phyloP scores from a whole-genome alignment of 2,888 invertebrate species.

The Eulithis prunata region DNA sequence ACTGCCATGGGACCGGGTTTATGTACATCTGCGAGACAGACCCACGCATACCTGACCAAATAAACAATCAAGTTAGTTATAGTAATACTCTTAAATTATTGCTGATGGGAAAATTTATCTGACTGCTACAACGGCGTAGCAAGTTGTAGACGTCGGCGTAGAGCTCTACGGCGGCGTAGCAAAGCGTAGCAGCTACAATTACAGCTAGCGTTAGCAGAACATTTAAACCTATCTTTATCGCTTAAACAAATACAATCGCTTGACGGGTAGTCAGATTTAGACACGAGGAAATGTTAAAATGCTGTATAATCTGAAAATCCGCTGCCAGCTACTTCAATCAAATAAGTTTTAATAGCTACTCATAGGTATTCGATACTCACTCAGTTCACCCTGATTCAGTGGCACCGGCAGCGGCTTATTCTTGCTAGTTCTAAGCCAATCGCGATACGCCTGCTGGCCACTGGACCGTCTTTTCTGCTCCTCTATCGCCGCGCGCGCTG shows the following conservation, averaged over 20 bases:
- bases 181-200: not conserved
- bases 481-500: conserved; percentile 78
- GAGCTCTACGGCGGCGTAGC: conserved; percentile 9
- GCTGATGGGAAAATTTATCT: too few relatives aligned
- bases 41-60: conserved; percentile 84
- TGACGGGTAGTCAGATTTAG: too few relatives aligned
- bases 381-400: conserved; percentile 85
- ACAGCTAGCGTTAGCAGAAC: too few relatives aligned
- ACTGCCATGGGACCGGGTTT: conserved; percentile 87
- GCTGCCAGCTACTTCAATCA: too few relatives aligned
- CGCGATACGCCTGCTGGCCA: conserved; percentile 84
- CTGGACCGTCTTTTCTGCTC: conserved; percentile 79
- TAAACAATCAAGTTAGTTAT: not conserved
- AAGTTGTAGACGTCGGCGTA: not conserved
- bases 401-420: conserved; percentile 86
- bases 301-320: too few relatives aligned
- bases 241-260: too few relatives aligned
- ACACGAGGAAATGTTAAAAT: too few relatives aligned
- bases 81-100: not conserved
- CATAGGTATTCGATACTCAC: conserved; percentile 57
- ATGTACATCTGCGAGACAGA: conserved; percentile 86
- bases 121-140: not conserved
- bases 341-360: too few relatives aligned
- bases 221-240: too few relatives aligned
- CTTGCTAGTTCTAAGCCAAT: conserved; percentile 86